Evolutionary conservation across 2,113 vertebrate genomes (phyloP), one percentile per base, ranked within the genome.

Genomic region (Symphodus melops): DNA sequence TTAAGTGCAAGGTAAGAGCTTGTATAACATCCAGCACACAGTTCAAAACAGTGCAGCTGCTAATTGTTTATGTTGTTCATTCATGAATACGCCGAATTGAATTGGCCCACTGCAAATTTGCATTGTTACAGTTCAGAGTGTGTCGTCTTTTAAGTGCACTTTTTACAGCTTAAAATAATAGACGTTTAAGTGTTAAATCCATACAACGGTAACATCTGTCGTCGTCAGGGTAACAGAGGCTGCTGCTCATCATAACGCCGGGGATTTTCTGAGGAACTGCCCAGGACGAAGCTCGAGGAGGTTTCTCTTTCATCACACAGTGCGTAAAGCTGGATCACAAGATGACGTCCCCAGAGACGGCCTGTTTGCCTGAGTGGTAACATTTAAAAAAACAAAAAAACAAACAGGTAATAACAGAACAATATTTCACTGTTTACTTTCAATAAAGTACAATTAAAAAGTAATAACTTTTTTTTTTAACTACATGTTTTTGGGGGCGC

Each of bases 181-280:
- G 19, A 21, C 42, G 8, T 37, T 44, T 42, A 42, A 57, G 19
- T 62, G 36, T 46, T 61, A 36, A 25, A 23, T 19, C 1, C 55
- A 20, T 28, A 28, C 51, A 63, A 57, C 56, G 21, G 59, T 70
- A 4, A 8, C 16, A 65, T 60, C 54, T 55, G 3, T 60, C 16
- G 3, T 10, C 17, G 1, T 59, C 17, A 16, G 25, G 25, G 55
- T 44, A 13, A 53, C 53, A 48, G 52, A 28, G 46, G 20, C 1
- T 7, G 16, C 48, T 48, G 19, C 25, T 37, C 41, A 1, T 63
- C 46, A 74, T 68, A 48, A 75, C 17, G 17, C 23, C 16, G 57
- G 14, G n/a, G 39, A 65, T 82, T 52, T 78, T 60, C 69, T 82
- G 59, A 58, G 76, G 67, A 68, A 10, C 44, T 55, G 49, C 36